A percentile compares a stretch with the other conserved stretches of the same genome.
phyloP scores from a whole-genome alignment of 92 coral and sea anemone species.

The Porites rus region DNA sequence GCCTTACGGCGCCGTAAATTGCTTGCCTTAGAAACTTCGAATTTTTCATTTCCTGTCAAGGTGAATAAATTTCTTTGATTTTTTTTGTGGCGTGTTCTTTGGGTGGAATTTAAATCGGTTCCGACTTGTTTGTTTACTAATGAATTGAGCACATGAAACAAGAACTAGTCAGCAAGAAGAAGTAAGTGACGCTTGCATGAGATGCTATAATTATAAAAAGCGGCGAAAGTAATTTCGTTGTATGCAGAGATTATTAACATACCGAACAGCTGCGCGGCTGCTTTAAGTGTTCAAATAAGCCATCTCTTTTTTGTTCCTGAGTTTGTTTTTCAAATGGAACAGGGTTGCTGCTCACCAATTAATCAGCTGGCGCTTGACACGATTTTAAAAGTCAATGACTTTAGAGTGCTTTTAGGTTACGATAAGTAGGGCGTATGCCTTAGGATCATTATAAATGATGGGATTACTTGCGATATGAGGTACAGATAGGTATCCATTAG shows the following conservation, averaged over 20 bases:
- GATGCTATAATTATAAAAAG: constrained; percentile 3
- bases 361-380: not conserved
- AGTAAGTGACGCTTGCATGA: too few species aligned
- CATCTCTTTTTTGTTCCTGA: not conserved
- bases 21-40: constrained; percentile 10
- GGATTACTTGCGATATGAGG: constrained; percentile 1
- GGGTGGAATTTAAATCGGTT: not conserved
- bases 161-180: not conserved
- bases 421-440: not conserved
- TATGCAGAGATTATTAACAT: constrained; percentile 3
- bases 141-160: not conserved
- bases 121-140: not conserved
- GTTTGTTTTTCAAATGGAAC: constrained; percentile 19
- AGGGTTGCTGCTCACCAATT: constrained; percentile 15
- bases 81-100: not conserved
- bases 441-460: not conserved
- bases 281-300: constrained; percentile 19
- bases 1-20: constrained; percentile 34
- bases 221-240: not conserved
- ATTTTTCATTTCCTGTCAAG: constrained; percentile 32
- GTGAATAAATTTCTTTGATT: not conserved
- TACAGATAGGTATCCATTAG: constrained; percentile 10
- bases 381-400: not conserved
- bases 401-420: not conserved
- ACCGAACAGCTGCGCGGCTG: constrained; percentile 5